Base-by-base conservation (phyloP, 2,113 vertebrate species). In the Strigops habroptila region DNA sequence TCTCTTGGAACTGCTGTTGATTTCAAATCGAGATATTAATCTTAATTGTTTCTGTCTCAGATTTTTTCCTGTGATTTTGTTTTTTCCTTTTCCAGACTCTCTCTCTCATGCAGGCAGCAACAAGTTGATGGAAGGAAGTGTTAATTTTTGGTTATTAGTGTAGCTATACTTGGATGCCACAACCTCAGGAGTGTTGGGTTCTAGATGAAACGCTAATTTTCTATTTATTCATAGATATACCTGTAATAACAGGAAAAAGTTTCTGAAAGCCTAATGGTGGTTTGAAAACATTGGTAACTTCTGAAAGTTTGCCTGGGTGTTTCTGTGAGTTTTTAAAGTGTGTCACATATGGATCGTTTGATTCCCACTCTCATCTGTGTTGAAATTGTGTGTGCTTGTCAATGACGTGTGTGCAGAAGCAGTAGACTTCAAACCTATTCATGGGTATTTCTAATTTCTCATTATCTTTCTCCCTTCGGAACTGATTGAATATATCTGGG, bases 401-500 rank as follows among this genome's bases (percentile, higher is more conserved):
- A 57, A 53, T 53, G 93, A 17, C 81, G 23, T 91, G 90, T 76
- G 52, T 95, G 88, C 86, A 96, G 86, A 92, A 96, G 95, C 95
- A 85, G 52, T 9, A 82, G 70, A 87, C 81, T 93, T 91, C 86
- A 96, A 96, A 89, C 81, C 63, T 80, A 91, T 92, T 92, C 77
- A 51, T 70, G 83, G 73, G 31, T 76, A 91, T 93, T 97, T 94
- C 91, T 94, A 94, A 94, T 95, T 96, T 91, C 83, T 93, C 2
- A 33, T 97, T 95, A 95, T 97, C 92, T 96, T 86, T 85, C 49
- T 93, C 77, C 80, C 92, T 92, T 92, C 94, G 81, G 95, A 96
- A 94, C 86, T 92, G 86, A 93, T 89, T 79, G 71, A 88, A 69
- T 95, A 14, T 79, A 82, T 62, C 70, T 96, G n/a, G 33, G 65